Evolutionary conservation across 2,797 vertebrate genomes (phyloP), one percentile per base, ranked within the genome.

Genomic region (Schizothorax lantsangensis): DNA sequence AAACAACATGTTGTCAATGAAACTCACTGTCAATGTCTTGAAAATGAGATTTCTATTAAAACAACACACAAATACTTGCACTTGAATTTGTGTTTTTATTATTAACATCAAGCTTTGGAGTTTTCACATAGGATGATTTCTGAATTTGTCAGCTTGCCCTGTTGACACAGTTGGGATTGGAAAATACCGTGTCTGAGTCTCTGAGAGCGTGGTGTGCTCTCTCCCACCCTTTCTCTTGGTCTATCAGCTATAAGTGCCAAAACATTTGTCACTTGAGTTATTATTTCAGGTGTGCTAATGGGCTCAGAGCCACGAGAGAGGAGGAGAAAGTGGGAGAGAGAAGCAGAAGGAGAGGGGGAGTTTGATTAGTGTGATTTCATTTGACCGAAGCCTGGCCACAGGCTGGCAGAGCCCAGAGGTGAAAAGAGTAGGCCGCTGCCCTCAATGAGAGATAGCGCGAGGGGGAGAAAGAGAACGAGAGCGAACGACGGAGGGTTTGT

Each of bases 241-340:
- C 91, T 90, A 87, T 84, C 87, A 89, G 91, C 85, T 79, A 71
- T 89, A 89, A 90, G 86, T 77, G 84, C 68, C 85, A 80, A 87
- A 93, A 90, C 91, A 92, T 93, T 94, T 95, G 92, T 93, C 93
- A 92, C 92, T 57, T 10, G 62, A 81, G 90, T 92, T 95, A 93
- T 94, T 96, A 95, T 96, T 95, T 94, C 96, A 96, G 95, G 96
- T 96, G 96, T 92, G 94, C 93, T 94, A 93, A 95, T 95, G 94
- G 95, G 91, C 94, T 95, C 85, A 84, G 92, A 93, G 92, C 93
- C 92, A 93, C 85, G 36, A 87, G 89, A 88, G 89, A 88, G 87
- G 75, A 88, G 54, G 52, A 88, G 79, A 83, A 72, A 57, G 81
- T 43, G 69, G 36, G 78, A 81, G 86, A 89, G 89, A 91, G 87